Base-by-base conservation (phyloP, 2,113 vertebrate genomes). In the Lepisosteus osseus region DNA sequence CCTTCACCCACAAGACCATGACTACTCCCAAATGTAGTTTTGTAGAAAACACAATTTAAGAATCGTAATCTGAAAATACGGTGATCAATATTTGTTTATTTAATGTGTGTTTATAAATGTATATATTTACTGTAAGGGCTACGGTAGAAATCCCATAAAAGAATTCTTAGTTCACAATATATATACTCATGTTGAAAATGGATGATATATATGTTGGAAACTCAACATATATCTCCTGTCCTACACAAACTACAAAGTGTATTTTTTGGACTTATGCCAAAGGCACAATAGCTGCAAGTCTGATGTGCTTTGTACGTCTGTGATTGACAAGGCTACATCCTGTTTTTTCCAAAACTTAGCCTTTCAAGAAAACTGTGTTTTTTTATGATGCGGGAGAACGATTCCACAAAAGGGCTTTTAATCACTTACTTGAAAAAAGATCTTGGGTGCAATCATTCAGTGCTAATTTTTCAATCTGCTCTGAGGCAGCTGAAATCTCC, bases 281-380 rank as follows among this genome's bases (percentile, higher is more conserved):
- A 56, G 29, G 29, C 64, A 7, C 42, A 55, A 47, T 3, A 65
- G n/a, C 13, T 8, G 4, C 14, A 13, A 8, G 63, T 45, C 40
- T 72, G 63, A 72, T 67, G 41, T 57, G 63, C 64, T 13, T n/a
- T 59, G 57, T n/a, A 15, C 6, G 57, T 4, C 9, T 59, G 64
- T 44, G 65, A 72, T 14, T 57, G 54, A 66, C 54, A 44, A 59
- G 63, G 64, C 55, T 54, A 66, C 55, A 66, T 72, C 54, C 71
- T 67, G 54, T 54, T 57, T 56, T 43, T 62, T 54, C 40, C 61
- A n/a, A 64, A 13, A 59, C 54, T 29, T 29, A 51, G 17, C 12
- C 57, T n/a, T 15, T 59, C 14, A 13, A 5, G 2, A 59, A 59
- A 59, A 59, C 12, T 59, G 57, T 29, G 29, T n/a, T 13, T 59